Evolutionary conservation across 2,888 invertebrate genomes (phyloP).

Genomic region (Troides oblongomaculatus): DNA sequence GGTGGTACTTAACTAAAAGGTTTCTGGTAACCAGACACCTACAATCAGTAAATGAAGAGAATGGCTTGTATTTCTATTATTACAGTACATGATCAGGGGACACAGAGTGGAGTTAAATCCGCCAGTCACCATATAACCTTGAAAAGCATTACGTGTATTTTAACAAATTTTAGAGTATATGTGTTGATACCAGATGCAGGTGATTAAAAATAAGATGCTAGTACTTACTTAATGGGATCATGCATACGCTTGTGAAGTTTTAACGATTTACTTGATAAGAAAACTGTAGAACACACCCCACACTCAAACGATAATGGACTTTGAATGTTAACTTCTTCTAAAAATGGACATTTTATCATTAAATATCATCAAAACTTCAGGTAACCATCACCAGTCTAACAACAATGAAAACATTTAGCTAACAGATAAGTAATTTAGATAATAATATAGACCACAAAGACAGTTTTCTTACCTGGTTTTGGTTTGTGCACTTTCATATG

Average conservation of each 20-base stretch:
- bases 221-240: slow-evolving; percentile 80
- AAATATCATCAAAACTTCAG: not conserved
- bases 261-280: slow-evolving; percentile 83
- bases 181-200: slow-evolving; percentile 31
- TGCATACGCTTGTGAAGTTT: slow-evolving; percentile 88
- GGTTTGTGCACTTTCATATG: slow-evolving; percentile 82
- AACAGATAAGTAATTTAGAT: no score
- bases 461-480: slow-evolving; percentile 43
- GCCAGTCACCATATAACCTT: no score
- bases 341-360: not conserved
- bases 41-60: no score
- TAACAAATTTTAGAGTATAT: not conserved
- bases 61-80: no score
- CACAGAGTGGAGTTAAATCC: no score
- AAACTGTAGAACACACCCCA: slow-evolving; percentile 83
- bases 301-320: slow-evolving; percentile 69
- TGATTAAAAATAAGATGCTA: not conserved
- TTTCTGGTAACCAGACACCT: no score
- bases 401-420: no score
- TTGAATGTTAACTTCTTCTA: slow-evolving; percentile 34
- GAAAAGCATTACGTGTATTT: not conserved
- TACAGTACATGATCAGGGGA: no score
- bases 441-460: not conserved
- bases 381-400: no score
- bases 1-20: no score